Evolutionary conservation across 2,113 vertebrate genomes (phyloP).

Genomic region (Istiophorus platypterus): DNA sequence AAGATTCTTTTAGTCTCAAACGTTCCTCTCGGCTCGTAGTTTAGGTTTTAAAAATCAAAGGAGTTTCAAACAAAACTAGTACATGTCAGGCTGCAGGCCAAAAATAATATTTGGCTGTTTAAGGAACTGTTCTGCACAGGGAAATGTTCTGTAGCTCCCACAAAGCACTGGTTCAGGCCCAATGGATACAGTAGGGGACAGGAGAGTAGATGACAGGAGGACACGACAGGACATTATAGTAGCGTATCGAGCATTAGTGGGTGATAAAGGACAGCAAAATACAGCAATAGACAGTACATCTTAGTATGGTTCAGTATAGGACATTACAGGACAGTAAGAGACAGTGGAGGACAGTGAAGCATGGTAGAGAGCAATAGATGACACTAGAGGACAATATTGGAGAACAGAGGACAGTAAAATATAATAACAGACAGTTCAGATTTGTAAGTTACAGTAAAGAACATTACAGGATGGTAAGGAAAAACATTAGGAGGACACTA

Average conservation of each 20-base stretch:
- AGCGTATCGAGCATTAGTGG: not conserved
- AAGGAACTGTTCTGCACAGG: conserved; percentile 10
- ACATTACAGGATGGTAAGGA: too few species aligned
- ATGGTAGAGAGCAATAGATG: not conserved
- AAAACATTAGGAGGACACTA: too few species aligned
- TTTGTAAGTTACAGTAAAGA: too few species aligned
- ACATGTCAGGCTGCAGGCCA: conserved; percentile 30
- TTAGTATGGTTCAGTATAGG: not conserved
- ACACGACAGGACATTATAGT: not conserved
- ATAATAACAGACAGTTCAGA: too few species aligned
- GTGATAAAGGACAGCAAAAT: too few species aligned
- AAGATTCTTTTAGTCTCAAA: not conserved
- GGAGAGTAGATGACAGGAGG: not conserved
- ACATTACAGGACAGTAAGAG: not conserved
- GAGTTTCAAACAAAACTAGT: conserved; percentile 25
- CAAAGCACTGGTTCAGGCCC: not conserved
- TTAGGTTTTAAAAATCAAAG: conserved; percentile 30
- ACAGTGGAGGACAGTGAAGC: not conserved
- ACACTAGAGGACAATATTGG: not conserved
- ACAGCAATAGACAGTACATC: not conserved
- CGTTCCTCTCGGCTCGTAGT: conserved; percentile 20
- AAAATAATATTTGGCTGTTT: conserved; percentile 41
- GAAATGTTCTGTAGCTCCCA: conserved; percentile 5
- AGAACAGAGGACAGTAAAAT: too few species aligned
- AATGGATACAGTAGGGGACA: not conserved